A percentile compares a stretch with the other conserved stretches of the same genome.
These are phyloP conservation scores for Paracanthobrama guichenoti DNA, from an alignment of 2,113 vertebrate species.

Conservation along the genomic window DNA sequence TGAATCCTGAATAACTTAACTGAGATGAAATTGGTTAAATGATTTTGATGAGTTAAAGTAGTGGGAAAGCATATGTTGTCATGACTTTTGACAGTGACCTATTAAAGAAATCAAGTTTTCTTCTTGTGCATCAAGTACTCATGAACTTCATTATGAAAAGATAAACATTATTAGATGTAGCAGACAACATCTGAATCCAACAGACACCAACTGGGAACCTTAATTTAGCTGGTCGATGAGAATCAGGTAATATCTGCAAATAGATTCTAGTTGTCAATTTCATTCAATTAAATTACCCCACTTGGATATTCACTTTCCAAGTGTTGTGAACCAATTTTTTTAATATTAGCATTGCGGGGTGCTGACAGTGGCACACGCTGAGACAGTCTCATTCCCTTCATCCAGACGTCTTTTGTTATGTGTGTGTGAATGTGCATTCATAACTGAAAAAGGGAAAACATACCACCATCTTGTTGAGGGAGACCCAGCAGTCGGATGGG, in stretches of 20 bases:
- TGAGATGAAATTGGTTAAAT: too few species aligned
- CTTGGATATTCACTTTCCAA: constrained; percentile 6
- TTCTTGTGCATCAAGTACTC: background rate
- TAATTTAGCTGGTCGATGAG: constrained; percentile 7
- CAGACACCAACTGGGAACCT: background rate
- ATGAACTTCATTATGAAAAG: background rate
- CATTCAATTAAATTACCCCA: constrained; percentile 35
- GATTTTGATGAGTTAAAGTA: too few species aligned
- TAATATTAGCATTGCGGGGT: constrained; percentile 3
- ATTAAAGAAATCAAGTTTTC: constrained; percentile 6
- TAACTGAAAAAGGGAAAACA: constrained; percentile 39
- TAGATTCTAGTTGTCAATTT: constrained; percentile 1
- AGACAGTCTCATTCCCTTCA: background rate
- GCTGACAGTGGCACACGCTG: constrained; percentile 12
- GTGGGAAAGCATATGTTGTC: too few species aligned
- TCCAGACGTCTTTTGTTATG: background rate
- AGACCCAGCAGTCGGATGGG: constrained; percentile 95
- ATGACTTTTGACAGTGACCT: too few species aligned
- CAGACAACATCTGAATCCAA: constrained; percentile 9
- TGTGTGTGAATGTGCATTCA: background rate
- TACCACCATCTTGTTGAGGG: constrained; percentile 98
- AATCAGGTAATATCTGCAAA: constrained; percentile 44
- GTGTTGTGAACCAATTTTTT: constrained; percentile 20
- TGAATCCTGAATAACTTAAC: too few species aligned
- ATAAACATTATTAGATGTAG: constrained; percentile 5